phyloP scores from a whole-genome alignment of 2,113 vertebrate genomes.

The Raja brachyura region DNA sequence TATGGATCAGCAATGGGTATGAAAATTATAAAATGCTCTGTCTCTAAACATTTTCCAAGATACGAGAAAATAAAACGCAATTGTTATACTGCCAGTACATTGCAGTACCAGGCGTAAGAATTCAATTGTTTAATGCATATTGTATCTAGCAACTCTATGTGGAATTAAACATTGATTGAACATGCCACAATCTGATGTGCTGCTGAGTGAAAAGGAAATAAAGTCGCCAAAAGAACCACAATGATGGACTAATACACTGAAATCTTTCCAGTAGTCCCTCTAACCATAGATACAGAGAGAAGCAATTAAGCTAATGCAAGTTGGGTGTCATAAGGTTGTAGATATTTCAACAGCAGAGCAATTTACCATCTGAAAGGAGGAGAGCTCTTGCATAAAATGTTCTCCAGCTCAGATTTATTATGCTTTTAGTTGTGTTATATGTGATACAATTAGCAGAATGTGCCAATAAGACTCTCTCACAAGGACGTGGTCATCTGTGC shows the following conservation, averaged over 20 bases:
- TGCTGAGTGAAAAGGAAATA: conserved; percentile 40
- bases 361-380: conserved; percentile 83
- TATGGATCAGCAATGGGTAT: not conserved
- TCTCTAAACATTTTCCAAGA: not conserved
- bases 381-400: conserved; percentile 83
- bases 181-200: conserved; percentile 40
- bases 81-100: not conserved
- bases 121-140: conserved; percentile 20
- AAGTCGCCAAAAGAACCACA: conserved; percentile 43
- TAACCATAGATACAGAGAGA: conserved; percentile 46
- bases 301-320: conserved; percentile 92
- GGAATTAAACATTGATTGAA: conserved; percentile 39
- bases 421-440: conserved; percentile 95
- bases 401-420: conserved; percentile 87
- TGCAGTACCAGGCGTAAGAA: not conserved
- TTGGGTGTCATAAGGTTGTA: conserved; percentile 88
- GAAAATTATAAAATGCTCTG: not conserved
- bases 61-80: not conserved
- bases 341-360: conserved; percentile 94
- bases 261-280: conserved; percentile 38
- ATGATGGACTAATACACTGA: conserved; percentile 39
- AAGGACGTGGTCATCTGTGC: conserved; percentile 85
- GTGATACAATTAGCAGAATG: conserved; percentile 88
- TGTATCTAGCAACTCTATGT: conserved; percentile 22
- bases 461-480: conserved; percentile 82